Percentiles rank a stretch among this genome's conserved stretches.
Conservation (phyloP, 2,888 invertebrate genomes). For the Drosophila infuscata region DNA sequence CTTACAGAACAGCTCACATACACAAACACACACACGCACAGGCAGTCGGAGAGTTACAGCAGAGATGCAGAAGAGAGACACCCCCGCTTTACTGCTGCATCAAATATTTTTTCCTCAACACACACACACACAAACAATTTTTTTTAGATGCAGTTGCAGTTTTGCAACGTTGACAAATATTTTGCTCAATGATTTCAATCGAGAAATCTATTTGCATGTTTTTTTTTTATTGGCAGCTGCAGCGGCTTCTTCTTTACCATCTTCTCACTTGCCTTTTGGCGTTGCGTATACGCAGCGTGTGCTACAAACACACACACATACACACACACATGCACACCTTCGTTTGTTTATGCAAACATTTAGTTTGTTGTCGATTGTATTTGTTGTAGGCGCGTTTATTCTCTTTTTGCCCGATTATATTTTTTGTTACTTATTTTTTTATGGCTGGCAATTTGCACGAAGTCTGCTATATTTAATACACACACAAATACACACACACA, state of each 20-base stretch:
- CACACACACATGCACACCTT: slow-evolving; percentile 18
- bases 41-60: slow-evolving; percentile 26
- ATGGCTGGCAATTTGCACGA: slow-evolving; percentile 45
- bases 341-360: slow-evolving; percentile 50
- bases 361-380: slow-evolving; percentile 25
- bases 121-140: slow-evolving; percentile 25
- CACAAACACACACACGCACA: slow-evolving; percentile 18
- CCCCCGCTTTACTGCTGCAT: slow-evolving; percentile 41
- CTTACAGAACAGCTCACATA: slow-evolving; percentile 39
- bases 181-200: slow-evolving; percentile 17
- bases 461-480: slow-evolving; percentile 47
- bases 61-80: slow-evolving; percentile 50
- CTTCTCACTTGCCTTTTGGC: slow-evolving; percentile 11
- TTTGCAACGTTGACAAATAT: slow-evolving; percentile 58
- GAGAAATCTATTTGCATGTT: slow-evolving; percentile 10
- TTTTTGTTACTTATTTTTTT: slow-evolving; percentile 36
- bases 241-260: slow-evolving; percentile 7
- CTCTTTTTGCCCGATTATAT: slow-evolving; percentile 1
- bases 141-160: slow-evolving; percentile 36
- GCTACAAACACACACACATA: slow-evolving; percentile 24
- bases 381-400: slow-evolving; percentile 37
- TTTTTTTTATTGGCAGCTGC: slow-evolving; percentile 31
- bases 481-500: background rate
- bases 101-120: slow-evolving; percentile 31
- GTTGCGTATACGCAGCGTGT: slow-evolving; percentile 67